Evolutionary conservation across 2,113 vertebrate species (phyloP).

Genomic region (Callipepla squamata): DNA sequence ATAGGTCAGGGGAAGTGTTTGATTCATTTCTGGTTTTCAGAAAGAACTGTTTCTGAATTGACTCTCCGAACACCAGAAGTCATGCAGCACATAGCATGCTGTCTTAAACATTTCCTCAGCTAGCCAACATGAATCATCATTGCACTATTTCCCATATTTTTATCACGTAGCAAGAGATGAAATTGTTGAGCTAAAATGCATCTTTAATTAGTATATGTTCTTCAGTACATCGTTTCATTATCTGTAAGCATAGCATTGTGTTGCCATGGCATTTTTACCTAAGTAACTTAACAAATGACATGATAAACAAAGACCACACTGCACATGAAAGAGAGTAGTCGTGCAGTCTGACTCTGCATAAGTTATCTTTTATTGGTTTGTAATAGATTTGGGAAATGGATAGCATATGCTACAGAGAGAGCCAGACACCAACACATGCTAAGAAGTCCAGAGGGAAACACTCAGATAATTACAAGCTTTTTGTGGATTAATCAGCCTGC

Average conservation of each 20-base stretch:
- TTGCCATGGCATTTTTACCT: constrained; percentile 17
- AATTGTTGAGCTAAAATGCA: neutral
- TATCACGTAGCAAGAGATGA: neutral
- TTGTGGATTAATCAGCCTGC: constrained; percentile 50
- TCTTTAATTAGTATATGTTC: constrained; percentile 3
- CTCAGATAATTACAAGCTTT: constrained; percentile 28
- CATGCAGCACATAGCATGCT: fast-evolving
- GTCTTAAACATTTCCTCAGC: neutral
- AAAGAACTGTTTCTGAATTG: neutral
- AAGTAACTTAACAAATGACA: neutral
- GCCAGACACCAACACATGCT: constrained; percentile 36
- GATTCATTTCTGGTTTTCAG: neutral
- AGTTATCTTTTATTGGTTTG: neutral
- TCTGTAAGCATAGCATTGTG: neutral
- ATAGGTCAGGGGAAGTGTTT: neutral
- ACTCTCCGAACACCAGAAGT: neutral
- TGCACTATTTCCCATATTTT: neutral
- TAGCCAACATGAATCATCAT: neutral
- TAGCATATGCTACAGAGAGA: neutral
- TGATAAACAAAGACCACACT: neutral
- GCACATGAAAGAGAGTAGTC: neutral
- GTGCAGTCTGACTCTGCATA: fast-evolving
- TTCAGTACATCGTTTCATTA: neutral
- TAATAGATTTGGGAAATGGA: neutral
- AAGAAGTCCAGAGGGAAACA: constrained; percentile 44